These are phyloP conservation scores for Cyprinodon diabolis DNA, from an alignment of 2,797 vertebrate genomes.

Conservation along the genomic window DNA sequence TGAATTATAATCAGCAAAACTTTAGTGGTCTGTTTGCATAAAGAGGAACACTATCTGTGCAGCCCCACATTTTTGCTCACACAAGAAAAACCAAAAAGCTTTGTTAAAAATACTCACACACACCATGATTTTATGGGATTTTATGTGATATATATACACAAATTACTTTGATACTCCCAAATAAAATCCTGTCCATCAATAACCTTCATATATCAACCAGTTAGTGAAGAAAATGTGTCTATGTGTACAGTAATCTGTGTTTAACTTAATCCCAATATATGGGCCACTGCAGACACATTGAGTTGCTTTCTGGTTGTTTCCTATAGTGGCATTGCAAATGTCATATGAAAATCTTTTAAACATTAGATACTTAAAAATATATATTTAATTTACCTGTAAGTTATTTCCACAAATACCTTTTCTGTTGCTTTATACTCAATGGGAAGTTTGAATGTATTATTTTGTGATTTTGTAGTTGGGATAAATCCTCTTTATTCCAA, in stretches of 20 bases:
- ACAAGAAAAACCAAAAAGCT: neutral
- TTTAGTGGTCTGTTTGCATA: constrained; percentile 50
- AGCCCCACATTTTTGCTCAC: neutral
- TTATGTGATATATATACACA: too few species aligned
- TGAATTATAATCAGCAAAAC: constrained; percentile 58
- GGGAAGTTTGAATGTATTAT: too few species aligned
- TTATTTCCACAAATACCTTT: neutral
- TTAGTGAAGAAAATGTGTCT: neutral
- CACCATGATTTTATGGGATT: too few species aligned
- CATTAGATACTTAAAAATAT: too few species aligned
- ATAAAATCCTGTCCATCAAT: neutral
- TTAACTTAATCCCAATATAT: neutral
- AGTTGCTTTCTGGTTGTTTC: neutral
- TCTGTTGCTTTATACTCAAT: neutral
- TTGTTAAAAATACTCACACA: too few species aligned
- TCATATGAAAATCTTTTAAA: neutral
- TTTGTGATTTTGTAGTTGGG: too few species aligned
- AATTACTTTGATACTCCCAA: neutral
- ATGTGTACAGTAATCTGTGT: neutral
- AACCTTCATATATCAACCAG: neutral
- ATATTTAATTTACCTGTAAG: neutral
- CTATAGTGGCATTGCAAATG: neutral
- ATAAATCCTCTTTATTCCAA: neutral
- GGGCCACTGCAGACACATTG: neutral
- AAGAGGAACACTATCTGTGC: neutral